These are phyloP conservation scores for Emydura subglobosa DNA, from an alignment of 2,113 vertebrate genomes.

Conservation along the genomic window DNA sequence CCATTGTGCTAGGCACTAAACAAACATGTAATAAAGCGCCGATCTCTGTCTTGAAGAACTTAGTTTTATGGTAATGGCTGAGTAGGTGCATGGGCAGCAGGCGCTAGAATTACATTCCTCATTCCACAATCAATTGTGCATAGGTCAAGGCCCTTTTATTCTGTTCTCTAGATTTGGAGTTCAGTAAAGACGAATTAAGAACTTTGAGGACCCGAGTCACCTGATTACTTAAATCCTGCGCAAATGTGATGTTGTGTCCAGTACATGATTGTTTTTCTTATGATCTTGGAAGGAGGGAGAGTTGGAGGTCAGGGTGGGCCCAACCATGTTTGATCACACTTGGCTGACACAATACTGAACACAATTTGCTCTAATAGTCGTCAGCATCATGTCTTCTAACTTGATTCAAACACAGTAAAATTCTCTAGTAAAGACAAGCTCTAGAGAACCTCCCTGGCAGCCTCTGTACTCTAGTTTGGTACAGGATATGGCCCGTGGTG, in stretches of 20 bases:
- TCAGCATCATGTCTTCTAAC: neutral
- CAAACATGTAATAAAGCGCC: neutral
- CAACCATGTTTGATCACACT: neutral
- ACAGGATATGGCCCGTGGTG: neutral
- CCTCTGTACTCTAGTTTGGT: neutral
- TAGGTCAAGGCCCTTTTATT: neutral
- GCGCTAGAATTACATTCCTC: neutral
- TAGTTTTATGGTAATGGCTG: neutral
- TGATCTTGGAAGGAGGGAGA: neutral
- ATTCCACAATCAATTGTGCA: rapidly evolving
- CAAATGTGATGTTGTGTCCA: neutral
- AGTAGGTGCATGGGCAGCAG: neutral
- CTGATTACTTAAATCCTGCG: neutral
- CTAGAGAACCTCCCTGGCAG: neutral
- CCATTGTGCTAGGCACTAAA: neutral
- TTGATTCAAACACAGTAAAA: neutral
- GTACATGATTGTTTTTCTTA: neutral
- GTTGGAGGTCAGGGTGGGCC: rapidly evolving
- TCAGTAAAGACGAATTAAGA: neutral
- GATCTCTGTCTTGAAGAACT: neutral
- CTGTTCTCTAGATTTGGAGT: neutral
- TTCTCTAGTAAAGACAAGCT: neutral
- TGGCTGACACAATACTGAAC: neutral
- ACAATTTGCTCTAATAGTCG: neutral
- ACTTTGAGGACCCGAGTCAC: neutral